Percentiles rank a stretch among this genome's conserved stretches.
Conservation (phyloP, 1,140 invertebrate genomes). For the Drosophila parabipectinata region DNA sequence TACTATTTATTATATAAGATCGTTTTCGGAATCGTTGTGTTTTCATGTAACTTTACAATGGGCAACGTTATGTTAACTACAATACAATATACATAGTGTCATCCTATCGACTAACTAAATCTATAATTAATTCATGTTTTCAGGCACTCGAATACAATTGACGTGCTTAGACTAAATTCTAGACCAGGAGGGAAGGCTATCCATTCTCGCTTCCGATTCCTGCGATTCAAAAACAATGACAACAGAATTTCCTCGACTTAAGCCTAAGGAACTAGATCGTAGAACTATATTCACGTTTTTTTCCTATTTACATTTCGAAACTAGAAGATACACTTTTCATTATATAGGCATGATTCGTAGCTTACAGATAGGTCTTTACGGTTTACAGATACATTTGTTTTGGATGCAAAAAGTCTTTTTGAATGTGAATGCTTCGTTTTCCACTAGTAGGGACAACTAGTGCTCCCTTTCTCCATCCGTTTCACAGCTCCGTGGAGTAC, state of each 20-base stretch:
- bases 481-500: slow-evolving; percentile 83
- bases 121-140: slow-evolving; percentile 15
- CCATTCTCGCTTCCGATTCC: not conserved
- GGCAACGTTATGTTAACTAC: not conserved
- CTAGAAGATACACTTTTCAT: slow-evolving; percentile 76
- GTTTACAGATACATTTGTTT: slow-evolving; percentile 76
- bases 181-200: slow-evolving; percentile 1
- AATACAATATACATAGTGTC: slow-evolving; percentile 33
- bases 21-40: slow-evolving; percentile 74
- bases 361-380: slow-evolving; percentile 57
- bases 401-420: slow-evolving; percentile 82
- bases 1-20: slow-evolving; percentile 68
- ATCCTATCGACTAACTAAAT: slow-evolving; percentile 42
- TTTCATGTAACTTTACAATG: slow-evolving; percentile 51
- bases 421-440: slow-evolving; percentile 75
- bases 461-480: not conserved
- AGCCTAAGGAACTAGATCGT: slow-evolving; percentile 53
- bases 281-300: slow-evolving; percentile 40
- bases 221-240: slow-evolving; percentile 52
- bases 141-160: slow-evolving; percentile 41
- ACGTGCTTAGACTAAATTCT: slow-evolving; percentile 27
- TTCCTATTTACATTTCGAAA: slow-evolving; percentile 67
- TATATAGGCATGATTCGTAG: slow-evolving; percentile 61
- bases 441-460: not conserved
- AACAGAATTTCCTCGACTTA: slow-evolving; percentile 66